These are phyloP conservation scores for Apis cerana DNA, from an alignment of 1,140 invertebrate species.

Conservation along the genomic window DNA sequence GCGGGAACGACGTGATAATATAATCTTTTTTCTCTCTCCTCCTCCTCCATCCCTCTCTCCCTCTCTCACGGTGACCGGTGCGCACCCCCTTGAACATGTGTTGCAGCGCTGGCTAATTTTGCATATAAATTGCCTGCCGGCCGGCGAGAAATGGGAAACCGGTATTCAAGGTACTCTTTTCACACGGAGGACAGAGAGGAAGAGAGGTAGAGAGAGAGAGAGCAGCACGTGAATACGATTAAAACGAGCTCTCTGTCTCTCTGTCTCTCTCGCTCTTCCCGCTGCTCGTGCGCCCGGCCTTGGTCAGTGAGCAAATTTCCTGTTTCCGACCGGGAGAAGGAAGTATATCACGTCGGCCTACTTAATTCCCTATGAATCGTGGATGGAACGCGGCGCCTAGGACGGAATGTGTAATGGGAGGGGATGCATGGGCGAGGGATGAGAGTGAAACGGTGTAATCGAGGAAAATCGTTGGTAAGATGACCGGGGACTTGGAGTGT, in stretches of 20 bases:
- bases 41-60: background rate
- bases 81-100: constrained; percentile 61
- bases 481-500: background rate
- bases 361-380: constrained; percentile 48
- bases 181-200: constrained; percentile 15
- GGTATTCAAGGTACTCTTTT: constrained; percentile 63
- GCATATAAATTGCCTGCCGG: constrained; percentile 66
- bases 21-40: constrained; percentile 48
- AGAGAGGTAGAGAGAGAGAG: background rate
- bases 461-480: constrained; percentile 25
- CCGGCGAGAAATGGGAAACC: constrained; percentile 64
- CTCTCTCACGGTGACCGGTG: background rate
- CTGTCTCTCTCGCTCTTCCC: background rate
- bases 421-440: too few species aligned
- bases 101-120: constrained; percentile 65
- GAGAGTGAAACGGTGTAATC: constrained; percentile 32
- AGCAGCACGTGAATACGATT: constrained; percentile 62
- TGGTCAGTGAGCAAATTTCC: constrained; percentile 54
- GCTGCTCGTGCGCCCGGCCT: background rate
- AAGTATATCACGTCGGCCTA: constrained; percentile 48
- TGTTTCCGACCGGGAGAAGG: constrained; percentile 30
- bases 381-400: constrained; percentile 4
- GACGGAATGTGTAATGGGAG: constrained; percentile 36
- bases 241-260: constrained; percentile 2
- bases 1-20: constrained; percentile 61